Evolutionary conservation across 2,113 vertebrate species (phyloP).

Genomic region (Coptodon bakossiorum): DNA sequence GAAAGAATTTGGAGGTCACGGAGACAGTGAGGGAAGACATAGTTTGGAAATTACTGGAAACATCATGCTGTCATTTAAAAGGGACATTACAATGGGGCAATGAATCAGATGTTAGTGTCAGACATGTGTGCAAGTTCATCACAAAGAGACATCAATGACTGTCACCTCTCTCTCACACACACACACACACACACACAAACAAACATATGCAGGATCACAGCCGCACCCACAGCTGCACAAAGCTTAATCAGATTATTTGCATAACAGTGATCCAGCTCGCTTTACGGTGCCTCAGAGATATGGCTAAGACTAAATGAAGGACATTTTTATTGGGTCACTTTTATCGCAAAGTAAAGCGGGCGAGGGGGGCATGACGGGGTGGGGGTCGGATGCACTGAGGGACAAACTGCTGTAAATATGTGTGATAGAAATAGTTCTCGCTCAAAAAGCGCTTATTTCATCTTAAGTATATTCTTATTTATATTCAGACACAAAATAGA

Average conservation of each 20-base stretch:
- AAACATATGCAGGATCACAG: neutral
- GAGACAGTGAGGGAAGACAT: neutral
- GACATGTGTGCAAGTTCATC: neutral
- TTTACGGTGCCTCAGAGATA: neutral
- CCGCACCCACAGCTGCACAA: neutral
- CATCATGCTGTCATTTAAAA: neutral
- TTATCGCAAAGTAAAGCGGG: neutral
- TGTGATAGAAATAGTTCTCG: constrained; percentile 49
- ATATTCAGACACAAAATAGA: constrained; percentile 32
- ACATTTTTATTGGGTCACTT: neutral
- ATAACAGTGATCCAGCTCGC: constrained; percentile 30
- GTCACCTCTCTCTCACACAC: neutral
- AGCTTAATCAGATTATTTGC: constrained; percentile 22
- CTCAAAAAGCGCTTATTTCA: constrained; percentile 32
- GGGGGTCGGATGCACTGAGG: neutral
- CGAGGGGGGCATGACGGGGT: neutral
- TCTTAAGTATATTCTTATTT: constrained; percentile 16
- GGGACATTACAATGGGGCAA: neutral
- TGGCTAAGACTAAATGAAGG: neutral
- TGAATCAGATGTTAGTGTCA: neutral
- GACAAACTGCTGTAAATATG: constrained; percentile 18
- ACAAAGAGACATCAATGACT: neutral
- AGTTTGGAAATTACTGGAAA: neutral
- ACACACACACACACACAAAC: neutral
- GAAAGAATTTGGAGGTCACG: constrained; percentile 3